Conservation (phyloP, 2,797 vertebrate genomes). For the Rhodeus uyekii region DNA sequence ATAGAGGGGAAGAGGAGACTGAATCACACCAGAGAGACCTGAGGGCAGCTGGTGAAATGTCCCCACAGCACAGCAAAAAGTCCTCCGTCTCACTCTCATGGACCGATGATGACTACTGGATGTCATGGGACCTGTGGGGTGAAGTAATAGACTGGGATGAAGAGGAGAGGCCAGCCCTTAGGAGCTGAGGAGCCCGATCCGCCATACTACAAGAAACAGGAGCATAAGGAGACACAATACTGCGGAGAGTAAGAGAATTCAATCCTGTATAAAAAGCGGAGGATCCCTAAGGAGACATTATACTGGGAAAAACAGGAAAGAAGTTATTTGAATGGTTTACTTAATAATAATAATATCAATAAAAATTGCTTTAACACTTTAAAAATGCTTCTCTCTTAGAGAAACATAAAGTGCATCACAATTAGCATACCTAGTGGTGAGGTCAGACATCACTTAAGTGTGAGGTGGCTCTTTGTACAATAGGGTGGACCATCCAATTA, state of each 20-base stretch:
- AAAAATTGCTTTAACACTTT: neutral
- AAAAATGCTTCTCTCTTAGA: neutral
- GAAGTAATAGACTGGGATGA: conserved; percentile 40
- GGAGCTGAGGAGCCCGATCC: neutral
- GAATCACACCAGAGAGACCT: neutral
- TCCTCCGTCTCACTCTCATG: conserved; percentile 12
- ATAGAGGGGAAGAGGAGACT: neutral
- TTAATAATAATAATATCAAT: no score
- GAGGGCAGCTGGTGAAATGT: neutral
- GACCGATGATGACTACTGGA: conserved; percentile 40
- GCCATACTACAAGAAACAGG: neutral
- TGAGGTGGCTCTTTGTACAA: neutral
- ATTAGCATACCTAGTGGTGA: neutral
- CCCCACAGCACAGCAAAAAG: neutral
- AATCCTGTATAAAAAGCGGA: neutral
- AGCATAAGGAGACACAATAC: neutral
- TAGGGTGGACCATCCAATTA: neutral
- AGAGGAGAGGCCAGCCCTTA: neutral
- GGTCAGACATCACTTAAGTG: neutral
- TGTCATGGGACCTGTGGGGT: conserved; percentile 33
- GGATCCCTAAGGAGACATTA: neutral
- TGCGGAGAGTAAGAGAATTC: neutral
- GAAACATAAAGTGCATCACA: neutral
- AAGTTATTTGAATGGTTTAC: no score
- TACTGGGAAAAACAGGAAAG: no score